A percentile compares a stretch with the other conserved stretches of the same genome.
Conservation (phyloP, 2,113 vertebrate genomes). For the Phalacrocorax aristotelis region DNA sequence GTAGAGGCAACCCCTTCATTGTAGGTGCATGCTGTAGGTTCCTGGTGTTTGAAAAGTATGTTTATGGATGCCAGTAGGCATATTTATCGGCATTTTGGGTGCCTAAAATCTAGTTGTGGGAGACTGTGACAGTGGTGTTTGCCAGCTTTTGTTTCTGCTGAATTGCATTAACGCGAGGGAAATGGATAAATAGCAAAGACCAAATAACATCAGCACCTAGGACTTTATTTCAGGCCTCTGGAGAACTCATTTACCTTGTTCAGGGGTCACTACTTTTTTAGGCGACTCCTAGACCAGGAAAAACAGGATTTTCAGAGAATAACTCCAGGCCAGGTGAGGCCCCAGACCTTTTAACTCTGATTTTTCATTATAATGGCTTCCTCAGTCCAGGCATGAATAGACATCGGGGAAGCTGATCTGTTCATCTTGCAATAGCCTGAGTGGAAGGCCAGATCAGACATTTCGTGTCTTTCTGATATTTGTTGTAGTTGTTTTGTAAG, state of each 20-base stretch:
- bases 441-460: neutral
- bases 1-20: neutral
- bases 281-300: slow-evolving; percentile 7
- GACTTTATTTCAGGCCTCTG: slow-evolving; percentile 11
- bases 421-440: neutral
- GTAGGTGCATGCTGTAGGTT: fast-evolving
- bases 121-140: neutral
- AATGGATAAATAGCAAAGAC: neutral
- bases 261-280: slow-evolving; percentile 42
- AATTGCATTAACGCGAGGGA: neutral
- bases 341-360: slow-evolving; percentile 36
- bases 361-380: slow-evolving; percentile 49
- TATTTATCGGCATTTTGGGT: neutral
- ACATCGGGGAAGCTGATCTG: slow-evolving; percentile 28
- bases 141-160: neutral
- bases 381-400: slow-evolving; percentile 31
- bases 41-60: neutral
- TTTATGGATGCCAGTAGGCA: neutral
- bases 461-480: slow-evolving; percentile 15
- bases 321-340: slow-evolving; percentile 34
- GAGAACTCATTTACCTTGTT: slow-evolving; percentile 12
- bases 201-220: neutral
- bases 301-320: slow-evolving; percentile 49
- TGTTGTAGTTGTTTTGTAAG: neutral
- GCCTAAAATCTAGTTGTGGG: neutral